These are phyloP conservation scores for Papilio helenus DNA, from an alignment of 1,140 invertebrate species.

Conservation along the genomic window DNA sequence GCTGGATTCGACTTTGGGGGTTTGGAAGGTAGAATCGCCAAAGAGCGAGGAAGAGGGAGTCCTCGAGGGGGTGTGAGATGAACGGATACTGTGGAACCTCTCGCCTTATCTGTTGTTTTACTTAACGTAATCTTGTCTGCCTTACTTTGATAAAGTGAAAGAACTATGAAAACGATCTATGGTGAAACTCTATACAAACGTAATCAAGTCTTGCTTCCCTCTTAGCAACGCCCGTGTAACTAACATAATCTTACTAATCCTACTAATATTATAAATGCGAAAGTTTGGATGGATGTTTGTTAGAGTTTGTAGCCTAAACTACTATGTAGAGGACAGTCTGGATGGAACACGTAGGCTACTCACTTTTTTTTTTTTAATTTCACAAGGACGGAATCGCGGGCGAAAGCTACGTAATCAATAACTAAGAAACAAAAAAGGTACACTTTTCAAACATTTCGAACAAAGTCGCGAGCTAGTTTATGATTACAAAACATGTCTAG, in stretches of 20 bases:
- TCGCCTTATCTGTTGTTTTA: conserved; percentile 7
- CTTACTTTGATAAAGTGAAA: background rate
- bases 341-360: too few species aligned
- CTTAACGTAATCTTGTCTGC: background rate
- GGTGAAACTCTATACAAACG: background rate
- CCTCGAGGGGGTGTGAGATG: too few species aligned
- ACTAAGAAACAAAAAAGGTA: background rate
- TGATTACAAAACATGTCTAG: background rate
- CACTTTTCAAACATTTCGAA: background rate
- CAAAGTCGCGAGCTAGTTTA: background rate
- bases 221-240: background rate
- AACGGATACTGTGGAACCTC: background rate
- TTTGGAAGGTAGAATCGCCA: too few species aligned
- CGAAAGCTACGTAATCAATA: background rate
- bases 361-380: too few species aligned
- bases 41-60: too few species aligned
- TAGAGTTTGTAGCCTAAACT: too few species aligned
- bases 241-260: background rate
- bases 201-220: background rate
- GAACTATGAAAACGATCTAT: background rate
- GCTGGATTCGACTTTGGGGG: too few species aligned
- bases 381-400: too few species aligned
- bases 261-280: too few species aligned
- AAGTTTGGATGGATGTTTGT: too few species aligned
- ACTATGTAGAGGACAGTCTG: too few species aligned